Percentiles rank a stretch among this genome's conserved stretches.
Conservation (phyloP, 2,797 vertebrate species). For the Mastacembelus armatus region DNA sequence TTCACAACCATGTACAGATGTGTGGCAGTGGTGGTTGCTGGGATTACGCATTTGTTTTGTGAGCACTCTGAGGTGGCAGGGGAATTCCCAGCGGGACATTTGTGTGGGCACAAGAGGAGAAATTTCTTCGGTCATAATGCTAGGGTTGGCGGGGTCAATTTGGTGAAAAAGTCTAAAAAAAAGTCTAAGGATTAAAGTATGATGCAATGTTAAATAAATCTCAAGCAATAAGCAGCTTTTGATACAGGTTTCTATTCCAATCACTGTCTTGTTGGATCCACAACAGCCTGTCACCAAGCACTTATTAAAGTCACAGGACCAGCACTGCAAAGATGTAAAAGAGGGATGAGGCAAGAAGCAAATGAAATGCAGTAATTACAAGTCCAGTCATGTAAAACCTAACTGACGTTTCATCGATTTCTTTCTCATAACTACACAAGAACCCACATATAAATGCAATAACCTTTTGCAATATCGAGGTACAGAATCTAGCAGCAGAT, state of each 20-base stretch:
- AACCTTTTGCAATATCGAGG: too few species aligned
- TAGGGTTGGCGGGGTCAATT: too few species aligned
- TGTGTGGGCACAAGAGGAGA: conserved; percentile 26
- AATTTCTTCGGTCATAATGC: conserved; percentile 6
- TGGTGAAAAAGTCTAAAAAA: conserved; percentile 1
- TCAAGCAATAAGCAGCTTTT: not conserved
- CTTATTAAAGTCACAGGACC: conserved; percentile 26
- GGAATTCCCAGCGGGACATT: conserved; percentile 40
- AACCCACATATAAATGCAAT: too few species aligned
- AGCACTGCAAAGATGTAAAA: conserved; percentile 15
- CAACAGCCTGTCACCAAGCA: too few species aligned
- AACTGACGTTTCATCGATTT: too few species aligned
- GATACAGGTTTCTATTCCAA: conserved; percentile 8
- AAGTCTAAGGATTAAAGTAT: not conserved
- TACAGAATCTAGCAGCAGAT: too few species aligned
- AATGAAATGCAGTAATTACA: too few species aligned
- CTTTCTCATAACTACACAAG: too few species aligned
- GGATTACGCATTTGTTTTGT: conserved; percentile 24
- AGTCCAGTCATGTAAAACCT: too few species aligned
- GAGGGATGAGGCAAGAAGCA: too few species aligned
- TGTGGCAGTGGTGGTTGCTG: not conserved
- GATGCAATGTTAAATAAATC: not conserved
- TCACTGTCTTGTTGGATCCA: not conserved
- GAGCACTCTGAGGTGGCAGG: conserved; percentile 36
- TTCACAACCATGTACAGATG: not conserved